These are phyloP conservation scores for Ctenicera cuprea DNA, from an alignment of 2,888 invertebrate genomes.

Conservation along the genomic window DNA sequence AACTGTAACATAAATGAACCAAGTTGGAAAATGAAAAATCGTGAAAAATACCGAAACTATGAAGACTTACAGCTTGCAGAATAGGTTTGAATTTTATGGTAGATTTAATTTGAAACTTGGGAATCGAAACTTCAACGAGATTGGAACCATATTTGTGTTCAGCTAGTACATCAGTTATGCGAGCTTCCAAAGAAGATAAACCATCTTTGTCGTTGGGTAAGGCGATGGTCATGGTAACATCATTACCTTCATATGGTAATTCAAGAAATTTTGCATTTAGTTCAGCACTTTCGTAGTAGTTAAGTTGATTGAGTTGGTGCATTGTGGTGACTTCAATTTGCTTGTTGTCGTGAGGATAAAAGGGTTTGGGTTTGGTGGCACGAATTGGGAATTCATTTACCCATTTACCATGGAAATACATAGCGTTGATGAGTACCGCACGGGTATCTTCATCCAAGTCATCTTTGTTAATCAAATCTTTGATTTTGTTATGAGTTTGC, in stretches of 20 bases:
- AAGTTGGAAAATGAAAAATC: neutral
- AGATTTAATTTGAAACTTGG: constrained; percentile 25
- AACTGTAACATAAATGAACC: constrained; percentile 41
- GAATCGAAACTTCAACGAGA: constrained; percentile 15
- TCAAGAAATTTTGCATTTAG: constrained; percentile 63
- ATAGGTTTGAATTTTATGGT: constrained; percentile 30
- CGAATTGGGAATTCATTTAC: constrained; percentile 51
- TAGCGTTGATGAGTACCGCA: constrained; percentile 66
- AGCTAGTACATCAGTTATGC: constrained; percentile 45
- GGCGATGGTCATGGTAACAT: constrained; percentile 55
- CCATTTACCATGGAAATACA: constrained; percentile 68
- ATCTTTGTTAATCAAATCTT: constrained; percentile 61
- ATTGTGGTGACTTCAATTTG: constrained; percentile 63
- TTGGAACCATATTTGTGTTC: neutral
- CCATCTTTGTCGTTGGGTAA: constrained; percentile 56
- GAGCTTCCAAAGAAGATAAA: constrained; percentile 49
- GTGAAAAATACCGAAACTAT: neutral
- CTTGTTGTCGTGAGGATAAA: constrained; percentile 57
- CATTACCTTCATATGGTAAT: constrained; percentile 60
- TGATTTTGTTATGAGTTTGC: constrained; percentile 66
- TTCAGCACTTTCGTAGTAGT: constrained; percentile 34
- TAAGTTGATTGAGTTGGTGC: constrained; percentile 61
- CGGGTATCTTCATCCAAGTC: constrained; percentile 58
- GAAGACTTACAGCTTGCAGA: constrained; percentile 25
- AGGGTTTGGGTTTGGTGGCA: constrained; percentile 58